These are phyloP conservation scores for Cheilosia scutellata DNA, from an alignment of 2,888 invertebrate species.

Conservation along the genomic window DNA sequence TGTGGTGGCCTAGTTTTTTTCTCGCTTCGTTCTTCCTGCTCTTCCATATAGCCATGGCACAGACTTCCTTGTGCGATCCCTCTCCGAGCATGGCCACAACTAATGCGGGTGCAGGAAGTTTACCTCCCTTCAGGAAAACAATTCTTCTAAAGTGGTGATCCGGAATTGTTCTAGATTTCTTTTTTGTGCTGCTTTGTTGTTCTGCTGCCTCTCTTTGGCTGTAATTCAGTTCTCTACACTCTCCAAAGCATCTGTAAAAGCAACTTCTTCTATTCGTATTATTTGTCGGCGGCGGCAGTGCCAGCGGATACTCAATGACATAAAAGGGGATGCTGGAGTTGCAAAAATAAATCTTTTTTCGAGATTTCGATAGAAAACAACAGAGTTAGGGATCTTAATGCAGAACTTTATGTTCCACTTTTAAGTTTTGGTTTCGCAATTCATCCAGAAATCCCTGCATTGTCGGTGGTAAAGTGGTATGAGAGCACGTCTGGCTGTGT, in stretches of 20 bases:
- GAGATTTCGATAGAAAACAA: slow-evolving; percentile 54
- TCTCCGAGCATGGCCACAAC: slow-evolving; percentile 15
- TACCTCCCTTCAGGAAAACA: slow-evolving; percentile 62
- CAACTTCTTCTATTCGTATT: slow-evolving; percentile 33
- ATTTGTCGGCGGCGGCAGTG: slow-evolving; percentile 42
- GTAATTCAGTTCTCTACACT: slow-evolving; percentile 20
- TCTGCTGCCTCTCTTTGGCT: slow-evolving; percentile 1
- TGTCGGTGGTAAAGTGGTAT: background rate
- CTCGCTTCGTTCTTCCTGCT: background rate
- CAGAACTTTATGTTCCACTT: slow-evolving; percentile 64
- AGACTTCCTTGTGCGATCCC: slow-evolving; percentile 36
- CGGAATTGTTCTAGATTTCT: slow-evolving; percentile 63
- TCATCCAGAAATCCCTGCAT: slow-evolving; percentile 1
- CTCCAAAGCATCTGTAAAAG: slow-evolving; percentile 24
- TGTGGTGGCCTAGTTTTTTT: slow-evolving; percentile 72
- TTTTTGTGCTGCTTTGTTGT: background rate
- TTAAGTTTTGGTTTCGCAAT: slow-evolving; percentile 49
- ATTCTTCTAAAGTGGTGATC: slow-evolving; percentile 68
- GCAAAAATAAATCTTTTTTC: slow-evolving; percentile 3
- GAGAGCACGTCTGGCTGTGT: slow-evolving; percentile 13
- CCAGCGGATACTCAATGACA: slow-evolving; percentile 28
- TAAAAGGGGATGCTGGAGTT: too few relatives aligned
- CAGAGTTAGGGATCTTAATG: slow-evolving; percentile 67
- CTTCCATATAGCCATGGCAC: background rate
- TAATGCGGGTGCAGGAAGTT: slow-evolving; percentile 62